Base-by-base conservation (phyloP, 2,113 vertebrate genomes). In the Neodon shergylaensis region DNA sequence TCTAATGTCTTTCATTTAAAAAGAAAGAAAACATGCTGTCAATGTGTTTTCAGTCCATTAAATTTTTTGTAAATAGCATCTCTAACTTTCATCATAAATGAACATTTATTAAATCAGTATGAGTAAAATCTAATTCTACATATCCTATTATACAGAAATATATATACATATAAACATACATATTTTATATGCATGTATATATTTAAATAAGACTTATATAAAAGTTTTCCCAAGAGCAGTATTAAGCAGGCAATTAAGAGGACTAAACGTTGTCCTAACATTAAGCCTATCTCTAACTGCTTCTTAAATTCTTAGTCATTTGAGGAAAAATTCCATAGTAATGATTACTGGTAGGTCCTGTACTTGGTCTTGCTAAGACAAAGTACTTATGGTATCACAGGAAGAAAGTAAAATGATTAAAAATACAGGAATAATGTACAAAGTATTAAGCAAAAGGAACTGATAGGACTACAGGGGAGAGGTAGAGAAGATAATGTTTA, bases 1-100 rank as follows among this genome's bases (percentile, higher is more conserved):
- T 94, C 52, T 82, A 82, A 84, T 54, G 47, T 84, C 26, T 76
- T 93, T 54, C n/a, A 88, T 77, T 92, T 74, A 24, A 49, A 77
- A 84, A 77, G 44, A 11, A 68, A 52, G 5, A 84, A 24, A 81
- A 79, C 22, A 49, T 85, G 88, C 5, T 94, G 54, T 68, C 39
- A 90, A 79, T 90, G 47, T 16, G 44, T 88, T 63, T 79, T 91
- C 54, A 82, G 26, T 7, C 79, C 1, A 79, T 22, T 61, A 77
- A 83, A 21, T 52, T 8, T 82, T 90, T 66, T 66, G 33, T 85
- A 88, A 96, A 77, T 33, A 83, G 44, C 42, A 86, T 89, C 39
- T 61, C 24, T 77, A 44, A 81, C 90, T 91, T 94, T 82, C 2
- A 65, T 77, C 39, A 63, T 81, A 95, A 89, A 82, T 39, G 72